Base-by-base conservation (phyloP, 2,797 vertebrate species). In the Oophaga sylvatica region DNA sequence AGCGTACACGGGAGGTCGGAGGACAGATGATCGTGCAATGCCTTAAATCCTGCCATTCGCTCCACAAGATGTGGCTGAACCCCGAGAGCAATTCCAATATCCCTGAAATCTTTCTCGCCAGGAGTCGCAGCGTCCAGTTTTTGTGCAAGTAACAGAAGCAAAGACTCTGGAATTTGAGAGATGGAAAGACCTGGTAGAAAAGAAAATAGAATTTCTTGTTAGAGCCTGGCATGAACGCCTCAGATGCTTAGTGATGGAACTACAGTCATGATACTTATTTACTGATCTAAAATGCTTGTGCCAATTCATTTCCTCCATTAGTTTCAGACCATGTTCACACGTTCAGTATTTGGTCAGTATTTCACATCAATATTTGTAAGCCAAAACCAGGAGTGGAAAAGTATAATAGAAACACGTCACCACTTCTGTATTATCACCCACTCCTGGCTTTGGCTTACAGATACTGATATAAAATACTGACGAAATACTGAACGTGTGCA, bases 31-130 rank as follows among this genome's bases (percentile, higher is more conserved):
- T 60, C 2, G 15, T 86, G 83, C 79, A 89, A 20, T 6, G 70
- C 83, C 22, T 45, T 70, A 68, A 88, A 88, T 13, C 83, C 87
- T 45, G 63, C 10, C 83, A 88, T 84, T 29, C 19, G 11, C 20
- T 80, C 77, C 12, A 85, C 22, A 45, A 75, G 19, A 63, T 65
- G 67, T 26, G 87, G 19, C n/a, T 60, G 31, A 3, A 88, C 68
- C 11, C 87, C 87, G 2, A 88, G 59, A 12, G 68, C 65, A n/a
- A 79, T 10, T 53, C 82, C 87, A 12, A 88, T 41, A 17, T 84
- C 87, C 17, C 45, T 56, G 53, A 86, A 89, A 76, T 89, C 83
- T 20, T 77, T 82, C 15, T 20, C 60, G 68, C 79, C 87, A 4
- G 70, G 59, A 1, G 73, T 62, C 12, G 26, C 22, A 2, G 17